Evolutionary conservation across 2,797 vertebrate species (phyloP), one percentile per base, ranked within the genome.

Genomic region (Tragelaphus eurycerus): DNA sequence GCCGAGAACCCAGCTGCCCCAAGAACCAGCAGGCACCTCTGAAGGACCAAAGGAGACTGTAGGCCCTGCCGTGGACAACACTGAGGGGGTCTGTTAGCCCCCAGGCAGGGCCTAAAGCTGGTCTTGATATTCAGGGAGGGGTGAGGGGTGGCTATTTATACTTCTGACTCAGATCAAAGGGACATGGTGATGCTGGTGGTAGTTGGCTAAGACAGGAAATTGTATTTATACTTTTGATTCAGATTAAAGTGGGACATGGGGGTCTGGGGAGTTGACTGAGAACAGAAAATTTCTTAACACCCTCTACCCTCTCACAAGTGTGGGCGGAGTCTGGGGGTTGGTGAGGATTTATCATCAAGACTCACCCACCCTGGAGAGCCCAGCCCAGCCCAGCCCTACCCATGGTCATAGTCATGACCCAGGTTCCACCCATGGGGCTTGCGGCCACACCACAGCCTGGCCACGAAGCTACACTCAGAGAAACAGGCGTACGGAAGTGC

Each of bases 61-160:
- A 21, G n/a, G 71, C 60, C 50, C 54, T 7, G 31, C 57, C 50
- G 1, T 0, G 16, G 50, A 31, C 83, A n/a, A 23, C 31, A 2
- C 76, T 81, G 17, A 43, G 27, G 50, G 91, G 29, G 29, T 38
- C 60, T 57, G 2, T 6, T 9, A 16, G 29, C 17, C 74, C 86
- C 78, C 9, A 2, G 13, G 7, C 0, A 1, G 12, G 29, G n/a
- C 71, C 43, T 34, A 3, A 17, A 88, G 10, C 60, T 23, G 6
- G 54, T 89, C 97, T 91, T 97, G 98, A 96, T 71, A 87, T 96
- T 97, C 96, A 95, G 97, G 95, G 90, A 83, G 76, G 94, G 89
- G 46, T 13, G 31, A 90, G 92, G 91, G 85, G 21, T 6, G 94
- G 96, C 83, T 96, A 94, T 98, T 96, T 97, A 93, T 97, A 16